Base-by-base conservation (phyloP, 2,113 vertebrate genomes). In the Rostratula benghalensis region DNA sequence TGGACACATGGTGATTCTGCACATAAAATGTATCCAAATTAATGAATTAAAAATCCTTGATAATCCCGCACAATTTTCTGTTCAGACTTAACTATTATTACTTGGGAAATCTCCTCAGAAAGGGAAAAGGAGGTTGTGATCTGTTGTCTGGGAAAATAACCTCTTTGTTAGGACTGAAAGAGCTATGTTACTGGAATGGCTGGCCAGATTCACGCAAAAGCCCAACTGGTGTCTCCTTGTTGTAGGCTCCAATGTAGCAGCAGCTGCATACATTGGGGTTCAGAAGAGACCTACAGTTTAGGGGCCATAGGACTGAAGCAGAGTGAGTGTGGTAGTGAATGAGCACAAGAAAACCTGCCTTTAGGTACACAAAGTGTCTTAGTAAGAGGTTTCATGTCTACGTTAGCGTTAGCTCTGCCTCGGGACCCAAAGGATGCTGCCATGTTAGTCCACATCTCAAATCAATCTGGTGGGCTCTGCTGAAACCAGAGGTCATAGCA, bases 41-140 rank as follows among this genome's bases (percentile, higher is more conserved):
- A 97, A 97, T 97, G 93, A 97, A 98, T 97, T 86, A 98, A 97
- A 98, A 97, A 97, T 97, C 96, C 97, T 95, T 96, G 94, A 90
- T 97, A 98, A 98, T 97, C 95, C 95, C 77, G 35, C 73, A 70
- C 64, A 65, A 92, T 97, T 96, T 96, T 98, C 95, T 89, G 83
- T 94, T 94, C 93, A 51, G 48, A 83, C 86, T 83, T 89, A 70
- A 91, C 89, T 53, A 41, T 92, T 94, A 92, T 95, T 92, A 76
- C 56, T 59, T 91, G 90, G 91, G 88, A 95, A 95, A 61, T 39
- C 59, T 91, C 73, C 74, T 85, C 61, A 83, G 79, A 92, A 94
- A 91, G 48, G 71, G 70, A 89, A 93, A 95, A 85, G 24, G 79
- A 87, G 73, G 84, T 51, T 93, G 83, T 59, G 91, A 85, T 95